These are phyloP conservation scores for Lithobates sylvaticus DNA, from an alignment of 2,797 vertebrate genomes.

Conservation along the genomic window DNA sequence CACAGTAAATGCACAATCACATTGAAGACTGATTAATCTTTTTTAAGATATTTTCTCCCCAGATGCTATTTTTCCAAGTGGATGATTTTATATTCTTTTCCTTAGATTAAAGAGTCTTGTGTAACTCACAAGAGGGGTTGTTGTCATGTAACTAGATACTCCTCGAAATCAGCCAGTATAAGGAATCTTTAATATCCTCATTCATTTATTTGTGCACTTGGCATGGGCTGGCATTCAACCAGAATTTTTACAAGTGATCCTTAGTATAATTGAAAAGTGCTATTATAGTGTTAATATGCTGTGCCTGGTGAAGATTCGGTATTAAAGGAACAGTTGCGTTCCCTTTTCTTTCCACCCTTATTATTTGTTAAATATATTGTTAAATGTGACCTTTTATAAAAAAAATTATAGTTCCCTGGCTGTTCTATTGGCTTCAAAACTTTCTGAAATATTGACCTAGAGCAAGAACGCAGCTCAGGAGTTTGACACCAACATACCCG, in stretches of 20 bases:
- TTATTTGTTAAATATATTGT: too few species aligned
- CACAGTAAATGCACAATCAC: slow-evolving; percentile 34
- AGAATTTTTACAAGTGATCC: not conserved
- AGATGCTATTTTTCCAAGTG: slow-evolving; percentile 55
- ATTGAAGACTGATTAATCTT: slow-evolving; percentile 23
- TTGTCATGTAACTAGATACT: slow-evolving; percentile 39
- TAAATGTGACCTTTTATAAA: too few species aligned
- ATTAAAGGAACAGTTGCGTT: too few species aligned
- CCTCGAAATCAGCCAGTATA: not conserved
- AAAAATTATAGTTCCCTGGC: too few species aligned
- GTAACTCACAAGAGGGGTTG: slow-evolving; percentile 17
- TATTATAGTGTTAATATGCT: too few species aligned
- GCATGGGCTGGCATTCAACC: not conserved
- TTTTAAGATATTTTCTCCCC: slow-evolving; percentile 34
- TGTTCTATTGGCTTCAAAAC: too few species aligned
- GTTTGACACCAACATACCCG: too few species aligned
- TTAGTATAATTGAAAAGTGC: not conserved
- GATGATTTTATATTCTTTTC: slow-evolving; percentile 53
- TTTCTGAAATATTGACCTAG: too few species aligned
- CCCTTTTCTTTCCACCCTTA: too few species aligned
- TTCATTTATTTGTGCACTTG: slow-evolving; percentile 15
- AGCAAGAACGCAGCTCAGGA: too few species aligned
- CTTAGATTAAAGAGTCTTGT: slow-evolving; percentile 37
- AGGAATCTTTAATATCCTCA: slow-evolving; percentile 14
- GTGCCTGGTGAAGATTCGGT: too few species aligned